Conservation (phyloP, 2,888 invertebrate species). For the Drosophila neotestacea region DNA sequence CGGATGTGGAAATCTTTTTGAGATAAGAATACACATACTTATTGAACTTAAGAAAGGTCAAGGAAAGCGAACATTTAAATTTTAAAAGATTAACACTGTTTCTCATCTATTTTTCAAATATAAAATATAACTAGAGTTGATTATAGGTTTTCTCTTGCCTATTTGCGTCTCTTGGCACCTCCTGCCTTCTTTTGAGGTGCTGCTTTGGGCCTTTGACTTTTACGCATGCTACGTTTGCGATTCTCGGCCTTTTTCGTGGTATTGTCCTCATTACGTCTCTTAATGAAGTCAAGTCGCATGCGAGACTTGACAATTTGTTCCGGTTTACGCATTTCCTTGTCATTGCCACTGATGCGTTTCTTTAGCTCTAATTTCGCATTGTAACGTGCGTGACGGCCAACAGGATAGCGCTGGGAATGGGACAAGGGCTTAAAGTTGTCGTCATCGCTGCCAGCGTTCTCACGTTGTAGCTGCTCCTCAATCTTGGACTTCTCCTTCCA, state of each 20-base stretch:
- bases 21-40: conserved; percentile 1
- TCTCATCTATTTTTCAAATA: conserved; percentile 1
- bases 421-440: conserved; percentile 75
- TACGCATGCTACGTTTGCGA: conserved; percentile 84
- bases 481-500: conserved; percentile 92
- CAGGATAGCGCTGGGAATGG: conserved; percentile 83
- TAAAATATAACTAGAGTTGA: conserved; percentile 10
- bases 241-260: conserved; percentile 84
- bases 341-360: conserved; percentile 84
- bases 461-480: conserved; percentile 83
- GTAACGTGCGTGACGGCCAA: conserved; percentile 92
- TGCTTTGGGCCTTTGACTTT: conserved; percentile 68
- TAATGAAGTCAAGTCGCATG: conserved; percentile 86
- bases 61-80: background rate
- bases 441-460: conserved; percentile 81
- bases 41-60: conserved; percentile 8
- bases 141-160: background rate
- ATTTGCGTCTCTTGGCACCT: conserved; percentile 49
- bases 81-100: background rate
- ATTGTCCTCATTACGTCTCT: conserved; percentile 87
- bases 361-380: conserved; percentile 90
- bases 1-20: conserved; percentile 24
- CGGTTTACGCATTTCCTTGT: conserved; percentile 89
- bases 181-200: conserved; percentile 41
- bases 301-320: conserved; percentile 93